Evolutionary conservation across 1,140 invertebrate species (phyloP).

Genomic region (Himalopsyche phryganea): DNA sequence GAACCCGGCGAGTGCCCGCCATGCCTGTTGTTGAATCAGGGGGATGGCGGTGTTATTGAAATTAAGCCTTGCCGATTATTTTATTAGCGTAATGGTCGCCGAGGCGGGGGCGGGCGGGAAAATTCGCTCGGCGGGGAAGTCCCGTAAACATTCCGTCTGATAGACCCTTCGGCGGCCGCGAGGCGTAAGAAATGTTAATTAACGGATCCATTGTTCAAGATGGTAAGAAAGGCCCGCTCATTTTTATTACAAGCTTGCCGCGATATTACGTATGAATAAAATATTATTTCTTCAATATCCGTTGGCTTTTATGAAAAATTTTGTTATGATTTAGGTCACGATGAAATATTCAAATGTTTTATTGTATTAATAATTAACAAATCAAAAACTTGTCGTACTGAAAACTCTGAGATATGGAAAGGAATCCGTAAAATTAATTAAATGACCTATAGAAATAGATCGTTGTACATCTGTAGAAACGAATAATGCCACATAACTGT

Average conservation of each 20-base stretch:
- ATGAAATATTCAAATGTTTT: no score
- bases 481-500: no score
- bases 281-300: conserved; percentile 16
- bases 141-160: conserved; percentile 41
- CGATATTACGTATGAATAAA: conserved; percentile 31
- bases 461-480: no score
- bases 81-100: conserved; percentile 31
- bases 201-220: conserved; percentile 54
- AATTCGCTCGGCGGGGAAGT: conserved; percentile 10
- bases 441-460: no score
- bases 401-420: no score
- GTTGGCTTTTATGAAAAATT: no score
- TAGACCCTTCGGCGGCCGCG: conserved; percentile 55
- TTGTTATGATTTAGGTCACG: no score
- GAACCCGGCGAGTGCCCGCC: conserved; percentile 1
- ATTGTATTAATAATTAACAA: no score
- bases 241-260: conserved; percentile 26
- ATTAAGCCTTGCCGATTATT: conserved; percentile 34
- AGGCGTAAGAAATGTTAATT: conserved; percentile 59
- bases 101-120: conserved; percentile 8
- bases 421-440: no score
- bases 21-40: background rate
- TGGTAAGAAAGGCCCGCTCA: conserved; percentile 21
- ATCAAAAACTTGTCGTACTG: no score
- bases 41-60: conserved; percentile 29